phyloP scores from a whole-genome alignment of 2,888 invertebrate genomes.

The Ochropacha duplaris region DNA sequence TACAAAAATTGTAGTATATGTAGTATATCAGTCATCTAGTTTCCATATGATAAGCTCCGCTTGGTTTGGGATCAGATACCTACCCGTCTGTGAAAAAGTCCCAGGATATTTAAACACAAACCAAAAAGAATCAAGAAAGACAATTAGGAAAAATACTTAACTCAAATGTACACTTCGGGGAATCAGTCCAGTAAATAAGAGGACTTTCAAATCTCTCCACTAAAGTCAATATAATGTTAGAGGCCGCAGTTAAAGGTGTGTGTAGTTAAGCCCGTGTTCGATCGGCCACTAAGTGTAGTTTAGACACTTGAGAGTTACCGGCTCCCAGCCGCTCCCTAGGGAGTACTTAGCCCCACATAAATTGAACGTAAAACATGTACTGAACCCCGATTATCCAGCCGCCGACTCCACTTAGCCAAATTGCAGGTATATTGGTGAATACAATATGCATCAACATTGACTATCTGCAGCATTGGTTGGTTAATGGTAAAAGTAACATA shows the following conservation, averaged over 20 bases:
- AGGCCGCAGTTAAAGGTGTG: not conserved
- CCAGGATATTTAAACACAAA: too few relatives aligned
- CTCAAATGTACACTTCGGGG: not conserved
- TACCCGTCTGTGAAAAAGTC: too few relatives aligned
- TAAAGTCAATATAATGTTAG: not conserved
- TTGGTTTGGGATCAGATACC: too few relatives aligned
- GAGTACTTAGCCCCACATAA: conserved; percentile 20
- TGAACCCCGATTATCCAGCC: conserved; percentile 6
- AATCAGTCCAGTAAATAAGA: not conserved
- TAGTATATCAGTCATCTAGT: too few relatives aligned
- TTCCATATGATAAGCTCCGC: too few relatives aligned
- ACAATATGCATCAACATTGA: not conserved
- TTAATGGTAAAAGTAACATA: too few relatives aligned
- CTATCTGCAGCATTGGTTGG: not conserved
- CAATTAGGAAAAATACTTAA: too few relatives aligned
- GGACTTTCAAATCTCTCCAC: not conserved
- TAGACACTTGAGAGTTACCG: conserved; percentile 3
- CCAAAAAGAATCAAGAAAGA: too few relatives aligned
- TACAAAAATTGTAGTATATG: too few relatives aligned
- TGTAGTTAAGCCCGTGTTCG: not conserved
- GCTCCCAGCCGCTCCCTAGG: conserved; percentile 14
- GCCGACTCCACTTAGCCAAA: conserved; percentile 13
- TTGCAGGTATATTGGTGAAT: conserved; percentile 4
- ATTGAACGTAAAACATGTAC: conserved; percentile 15
- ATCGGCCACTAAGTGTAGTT: not conserved